Evolutionary conservation across 2,888 invertebrate genomes (phyloP), one percentile per base, ranked within the genome.

Genomic region (Sabellastarte sp.): DNA sequence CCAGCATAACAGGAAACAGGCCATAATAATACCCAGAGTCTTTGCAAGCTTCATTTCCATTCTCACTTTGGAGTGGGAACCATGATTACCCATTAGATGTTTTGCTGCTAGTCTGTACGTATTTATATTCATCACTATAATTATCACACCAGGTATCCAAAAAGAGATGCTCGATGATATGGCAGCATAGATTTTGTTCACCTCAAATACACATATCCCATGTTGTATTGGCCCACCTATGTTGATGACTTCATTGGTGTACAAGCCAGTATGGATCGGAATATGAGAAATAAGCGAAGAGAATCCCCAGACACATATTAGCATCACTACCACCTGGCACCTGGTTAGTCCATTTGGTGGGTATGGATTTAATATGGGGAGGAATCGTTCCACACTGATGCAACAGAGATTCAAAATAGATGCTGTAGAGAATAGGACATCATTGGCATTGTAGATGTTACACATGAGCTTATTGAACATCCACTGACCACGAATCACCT

Each of bases 21-120:
- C 95, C 96, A 97, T 96, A 75, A 97, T 96, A 79, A 97, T 95
- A 70, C 96, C 95, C 63, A 97, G 87, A 51, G 97, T 97, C 78
- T 94, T 90, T 1, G 96, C 96, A 50, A 96, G 95, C 71, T 85
- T 85, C 70, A 85, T 84, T 70, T 86, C 84, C 10, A 79, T 70
- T 60, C 76, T 76, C 76, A 82, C 76, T 51, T 77, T 74, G 24
- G 41, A 56, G 0, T 61, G 59, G 20, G 41, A 57, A 28, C 56
- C n/a, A 32, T 50, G 10, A 20, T 32, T 26, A 64, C 32, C 20
- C 28, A 26, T 3, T 61, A 29, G 24, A 57, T 31, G n/a, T 56
- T 57, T 15, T 60, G 57, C 28, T 52, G 33, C 5, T 24, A 28
- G 32, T 20, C 20, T 29, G 32, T 24, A 1, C 31, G 56, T n/a